phyloP scores from a whole-genome alignment of 37 sponge, comb jelly and placozoan genomes.

The Hormiphora californensis region DNA sequence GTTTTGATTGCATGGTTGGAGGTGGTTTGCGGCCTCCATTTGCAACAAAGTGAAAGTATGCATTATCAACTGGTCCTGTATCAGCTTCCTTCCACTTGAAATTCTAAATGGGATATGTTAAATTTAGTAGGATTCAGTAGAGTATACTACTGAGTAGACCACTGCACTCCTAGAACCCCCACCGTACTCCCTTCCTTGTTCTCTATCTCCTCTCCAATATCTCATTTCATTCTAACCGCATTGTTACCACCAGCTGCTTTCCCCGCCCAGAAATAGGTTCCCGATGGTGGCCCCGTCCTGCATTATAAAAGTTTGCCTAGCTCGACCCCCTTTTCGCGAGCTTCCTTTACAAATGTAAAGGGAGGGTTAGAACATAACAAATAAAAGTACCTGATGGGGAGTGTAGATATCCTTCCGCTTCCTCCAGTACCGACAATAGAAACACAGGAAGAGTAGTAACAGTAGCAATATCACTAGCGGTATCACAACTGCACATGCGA shows the following conservation, averaged over 20 bases:
- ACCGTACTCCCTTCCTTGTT: too few species aligned
- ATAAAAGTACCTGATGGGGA: neutral
- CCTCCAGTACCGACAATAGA: slow-evolving; percentile 28
- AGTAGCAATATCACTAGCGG: neutral
- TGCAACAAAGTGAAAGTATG: slow-evolving; percentile 52
- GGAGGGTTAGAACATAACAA: too few species aligned
- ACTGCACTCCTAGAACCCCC: too few species aligned
- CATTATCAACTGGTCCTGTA: slow-evolving; percentile 22
- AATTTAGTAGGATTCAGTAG: neutral
- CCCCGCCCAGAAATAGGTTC: too few species aligned
- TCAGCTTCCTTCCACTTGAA: slow-evolving; percentile 54
- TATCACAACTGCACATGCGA: neutral
- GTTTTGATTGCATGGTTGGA: slow-evolving; percentile 15
- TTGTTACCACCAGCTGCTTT: too few species aligned
- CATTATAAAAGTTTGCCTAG: too few species aligned
- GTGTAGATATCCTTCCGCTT: neutral
- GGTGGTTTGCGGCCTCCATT: slow-evolving; percentile 36
- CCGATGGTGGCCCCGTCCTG: too few species aligned
- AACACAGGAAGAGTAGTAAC: neutral
- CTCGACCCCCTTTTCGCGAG: too few species aligned
- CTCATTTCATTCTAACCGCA: too few species aligned
- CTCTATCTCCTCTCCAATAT: too few species aligned
- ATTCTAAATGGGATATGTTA: neutral
- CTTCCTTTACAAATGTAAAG: too few species aligned
- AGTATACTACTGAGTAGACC: neutral